Conservation (phyloP, 1,140 invertebrate species). For the Octopus bimaculoides region DNA sequence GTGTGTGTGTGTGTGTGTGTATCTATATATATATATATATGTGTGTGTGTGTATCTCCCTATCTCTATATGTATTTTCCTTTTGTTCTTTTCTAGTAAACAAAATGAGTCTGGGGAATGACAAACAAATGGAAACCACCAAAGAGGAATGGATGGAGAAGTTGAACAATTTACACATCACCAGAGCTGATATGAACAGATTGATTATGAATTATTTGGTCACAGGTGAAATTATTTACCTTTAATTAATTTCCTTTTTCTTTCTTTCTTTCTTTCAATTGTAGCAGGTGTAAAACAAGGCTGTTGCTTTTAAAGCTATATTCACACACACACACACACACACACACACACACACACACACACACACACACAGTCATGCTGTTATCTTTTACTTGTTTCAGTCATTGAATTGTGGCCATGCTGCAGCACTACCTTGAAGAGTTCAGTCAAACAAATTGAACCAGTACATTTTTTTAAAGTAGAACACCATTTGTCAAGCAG, state of each 20-base stretch:
- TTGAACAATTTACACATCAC: constrained; percentile 80
- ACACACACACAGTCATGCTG: not conserved
- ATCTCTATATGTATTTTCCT: too few relatives aligned
- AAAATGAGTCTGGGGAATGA: constrained; percentile 33
- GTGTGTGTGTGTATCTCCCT: too few relatives aligned
- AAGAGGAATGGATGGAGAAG: constrained; percentile 68
- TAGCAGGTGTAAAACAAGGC: not conserved
- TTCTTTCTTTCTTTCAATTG: not conserved
- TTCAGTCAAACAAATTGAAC: too few relatives aligned
- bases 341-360: not conserved
- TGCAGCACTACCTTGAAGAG: too few relatives aligned
- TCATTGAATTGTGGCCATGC: too few relatives aligned
- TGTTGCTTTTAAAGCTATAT: not conserved
- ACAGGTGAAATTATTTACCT: constrained; percentile 69
- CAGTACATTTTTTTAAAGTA: too few relatives aligned
- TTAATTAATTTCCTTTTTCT: not conserved
- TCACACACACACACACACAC: not conserved
- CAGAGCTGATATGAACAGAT: constrained; percentile 88
- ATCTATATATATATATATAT: too few relatives aligned
- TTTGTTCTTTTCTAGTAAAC: too few relatives aligned
- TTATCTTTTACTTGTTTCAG: too few relatives aligned
- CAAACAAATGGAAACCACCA: constrained; percentile 35
- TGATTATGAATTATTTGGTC: constrained; percentile 98
- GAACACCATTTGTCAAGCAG: too few relatives aligned
- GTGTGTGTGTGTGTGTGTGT: too few relatives aligned